Conservation (phyloP, 1,140 invertebrate species). For the Eulimnadia texana region DNA sequence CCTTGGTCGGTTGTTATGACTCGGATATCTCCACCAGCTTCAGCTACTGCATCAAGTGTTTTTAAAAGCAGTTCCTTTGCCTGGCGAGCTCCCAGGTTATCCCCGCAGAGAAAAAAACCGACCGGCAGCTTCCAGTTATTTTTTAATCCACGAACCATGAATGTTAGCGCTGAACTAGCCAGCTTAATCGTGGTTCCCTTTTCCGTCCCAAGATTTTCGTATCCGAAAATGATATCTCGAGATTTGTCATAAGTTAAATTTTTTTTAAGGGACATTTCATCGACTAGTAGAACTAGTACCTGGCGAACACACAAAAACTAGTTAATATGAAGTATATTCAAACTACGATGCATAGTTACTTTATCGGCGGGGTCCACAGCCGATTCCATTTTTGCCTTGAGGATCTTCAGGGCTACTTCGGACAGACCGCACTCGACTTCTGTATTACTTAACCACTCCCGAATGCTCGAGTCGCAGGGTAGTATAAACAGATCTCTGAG, state of each 20-base stretch:
- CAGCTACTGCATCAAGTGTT: background rate
- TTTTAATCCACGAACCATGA: background rate
- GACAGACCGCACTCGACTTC: background rate
- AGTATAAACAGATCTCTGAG: background rate
- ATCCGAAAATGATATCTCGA: background rate
- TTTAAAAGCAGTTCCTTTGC: background rate
- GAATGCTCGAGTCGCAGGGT: background rate
- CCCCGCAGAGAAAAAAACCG: background rate
- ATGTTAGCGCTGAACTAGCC: background rate
- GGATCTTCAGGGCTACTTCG: background rate
- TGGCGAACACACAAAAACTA: background rate
- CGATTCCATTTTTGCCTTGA: background rate
- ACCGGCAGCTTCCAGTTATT: background rate
- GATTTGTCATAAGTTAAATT: background rate
- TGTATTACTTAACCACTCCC: background rate
- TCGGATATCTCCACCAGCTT: background rate
- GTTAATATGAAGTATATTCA: background rate
- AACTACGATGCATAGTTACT: background rate
- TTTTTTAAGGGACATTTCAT: background rate
- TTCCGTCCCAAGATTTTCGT: background rate
- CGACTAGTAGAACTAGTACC: background rate
- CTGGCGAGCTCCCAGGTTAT: background rate
- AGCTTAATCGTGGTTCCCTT: background rate
- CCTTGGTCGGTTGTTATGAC: background rate
- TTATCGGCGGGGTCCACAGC: background rate